phyloP scores from a whole-genome alignment of 2,888 invertebrate species.

The Buathra laborator region DNA sequence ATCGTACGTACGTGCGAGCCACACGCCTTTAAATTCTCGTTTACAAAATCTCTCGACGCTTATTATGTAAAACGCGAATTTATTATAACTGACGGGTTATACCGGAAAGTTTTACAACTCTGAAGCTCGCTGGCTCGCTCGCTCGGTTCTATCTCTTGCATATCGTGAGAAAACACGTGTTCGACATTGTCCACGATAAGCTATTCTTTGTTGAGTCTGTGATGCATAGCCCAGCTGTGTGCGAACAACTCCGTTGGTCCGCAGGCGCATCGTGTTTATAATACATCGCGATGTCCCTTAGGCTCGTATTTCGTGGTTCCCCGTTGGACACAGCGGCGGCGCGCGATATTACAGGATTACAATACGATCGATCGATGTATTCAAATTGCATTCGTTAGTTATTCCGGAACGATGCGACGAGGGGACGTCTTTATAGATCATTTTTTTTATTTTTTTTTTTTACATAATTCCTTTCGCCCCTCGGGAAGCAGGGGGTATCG shows the following conservation, averaged over 20 bases:
- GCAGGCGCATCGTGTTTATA: not conserved
- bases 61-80: constrained; percentile 3
- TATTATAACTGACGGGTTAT: not conserved
- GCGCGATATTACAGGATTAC: constrained; percentile 10
- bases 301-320: constrained; percentile 9
- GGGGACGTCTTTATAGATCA: not conserved
- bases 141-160: not conserved
- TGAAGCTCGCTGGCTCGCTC: not conserved
- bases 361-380: constrained; percentile 28
- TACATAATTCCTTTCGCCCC: constrained; percentile 5
- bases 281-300: not conserved
- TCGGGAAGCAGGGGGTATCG: not conserved
- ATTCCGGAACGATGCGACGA: not conserved
- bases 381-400: constrained; percentile 52
- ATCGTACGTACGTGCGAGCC: not conserved
- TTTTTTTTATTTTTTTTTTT: not conserved
- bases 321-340: not conserved
- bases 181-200: constrained; percentile 25
- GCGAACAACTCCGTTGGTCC: not conserved
- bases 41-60: constrained; percentile 15
- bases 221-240: constrained; percentile 18
- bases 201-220: not conserved
- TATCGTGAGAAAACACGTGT: constrained; percentile 27
- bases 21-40: constrained; percentile 5
- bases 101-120: not conserved